Evolutionary conservation across 2,113 vertebrate genomes (phyloP).

Genomic region (Guaruba guarouba): DNA sequence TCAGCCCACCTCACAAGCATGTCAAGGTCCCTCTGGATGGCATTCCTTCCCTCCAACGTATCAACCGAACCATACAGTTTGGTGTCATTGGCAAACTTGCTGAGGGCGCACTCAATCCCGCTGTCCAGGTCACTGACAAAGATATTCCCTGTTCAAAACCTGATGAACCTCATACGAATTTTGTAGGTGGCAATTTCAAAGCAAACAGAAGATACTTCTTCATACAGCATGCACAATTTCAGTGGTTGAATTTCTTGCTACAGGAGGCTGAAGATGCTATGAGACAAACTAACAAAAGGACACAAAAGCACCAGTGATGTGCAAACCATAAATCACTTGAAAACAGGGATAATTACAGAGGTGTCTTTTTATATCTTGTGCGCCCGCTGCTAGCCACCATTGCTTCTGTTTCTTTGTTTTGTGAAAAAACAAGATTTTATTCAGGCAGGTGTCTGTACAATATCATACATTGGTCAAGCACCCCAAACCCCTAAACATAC

Average conservation of each 20-base stretch:
- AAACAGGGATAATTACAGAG: neutral
- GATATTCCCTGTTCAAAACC: neutral
- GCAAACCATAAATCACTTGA: neutral
- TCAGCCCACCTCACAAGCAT: no score
- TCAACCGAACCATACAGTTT: no score
- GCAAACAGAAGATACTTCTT: neutral
- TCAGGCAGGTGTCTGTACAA: neutral
- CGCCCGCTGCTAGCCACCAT: neutral
- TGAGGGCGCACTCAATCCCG: no score
- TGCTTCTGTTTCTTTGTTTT: neutral
- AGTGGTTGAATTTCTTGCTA: neutral
- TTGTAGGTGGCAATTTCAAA: neutral
- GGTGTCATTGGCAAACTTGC: no score
- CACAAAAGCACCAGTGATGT: neutral
- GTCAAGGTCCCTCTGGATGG: no score
- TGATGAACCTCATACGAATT: neutral
- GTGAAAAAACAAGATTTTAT: neutral
- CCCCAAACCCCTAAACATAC: neutral
- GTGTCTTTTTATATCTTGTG: neutral
- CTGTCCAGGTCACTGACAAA: neutral
- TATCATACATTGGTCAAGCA: neutral
- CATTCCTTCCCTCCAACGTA: no score
- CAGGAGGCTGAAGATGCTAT: neutral
- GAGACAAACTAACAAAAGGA: neutral
- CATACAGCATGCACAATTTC: rapidly evolving